These are phyloP conservation scores for Lagenorhynchus albirostris DNA, from an alignment of 2,113 vertebrate species.

Conservation along the genomic window DNA sequence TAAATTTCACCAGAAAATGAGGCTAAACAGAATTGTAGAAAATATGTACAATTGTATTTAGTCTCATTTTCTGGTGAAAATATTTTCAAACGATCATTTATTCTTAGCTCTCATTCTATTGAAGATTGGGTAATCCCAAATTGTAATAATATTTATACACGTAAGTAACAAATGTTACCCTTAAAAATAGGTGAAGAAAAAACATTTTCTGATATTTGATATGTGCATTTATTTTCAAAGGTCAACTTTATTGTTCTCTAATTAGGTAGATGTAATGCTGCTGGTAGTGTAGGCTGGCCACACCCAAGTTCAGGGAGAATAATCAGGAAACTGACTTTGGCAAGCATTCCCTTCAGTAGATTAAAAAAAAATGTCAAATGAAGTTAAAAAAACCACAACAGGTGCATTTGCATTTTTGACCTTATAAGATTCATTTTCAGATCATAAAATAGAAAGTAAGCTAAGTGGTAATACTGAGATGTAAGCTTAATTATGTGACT, in stretches of 20 bases:
- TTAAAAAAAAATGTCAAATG: neutral
- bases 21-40: neutral
- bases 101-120: neutral
- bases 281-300: neutral
- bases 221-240: neutral
- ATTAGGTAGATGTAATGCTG: neutral
- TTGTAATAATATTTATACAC: neutral
- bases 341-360: neutral
- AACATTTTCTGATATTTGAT: neutral
- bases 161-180: neutral
- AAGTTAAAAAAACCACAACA: neutral
- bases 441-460: neutral
- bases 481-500: neutral
- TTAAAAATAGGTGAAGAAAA: neutral
- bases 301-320: neutral
- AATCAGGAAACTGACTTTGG: neutral
- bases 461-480: neutral
- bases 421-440: neutral
- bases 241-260: neutral
- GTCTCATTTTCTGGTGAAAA: neutral
- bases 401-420: neutral
- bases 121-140: neutral
- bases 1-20: neutral
- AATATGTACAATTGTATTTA: neutral
- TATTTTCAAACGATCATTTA: neutral